phyloP scores from a whole-genome alignment of 1,140 invertebrate genomes.

The Aphelinus atriplicis region DNA sequence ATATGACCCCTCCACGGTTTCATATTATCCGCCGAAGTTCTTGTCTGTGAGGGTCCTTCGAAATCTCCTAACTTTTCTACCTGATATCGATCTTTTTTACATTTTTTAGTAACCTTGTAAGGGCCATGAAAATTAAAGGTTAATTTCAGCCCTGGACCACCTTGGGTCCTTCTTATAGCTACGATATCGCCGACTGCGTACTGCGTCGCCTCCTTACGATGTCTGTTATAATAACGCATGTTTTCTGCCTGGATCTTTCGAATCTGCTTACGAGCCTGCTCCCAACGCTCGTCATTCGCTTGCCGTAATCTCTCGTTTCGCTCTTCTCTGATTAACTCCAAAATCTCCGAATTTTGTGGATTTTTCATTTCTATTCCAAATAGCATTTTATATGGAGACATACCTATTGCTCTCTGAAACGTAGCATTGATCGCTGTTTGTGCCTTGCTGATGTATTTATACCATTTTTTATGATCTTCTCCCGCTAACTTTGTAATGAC shows the following conservation, averaged over 20 bases:
- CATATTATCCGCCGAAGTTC: not conserved
- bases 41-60: slow-evolving; percentile 24
- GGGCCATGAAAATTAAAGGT: slow-evolving; percentile 40
- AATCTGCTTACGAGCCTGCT: slow-evolving; percentile 48
- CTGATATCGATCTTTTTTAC: slow-evolving; percentile 40
- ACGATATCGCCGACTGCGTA: slow-evolving; percentile 46
- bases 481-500: slow-evolving; percentile 51
- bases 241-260: slow-evolving; percentile 52
- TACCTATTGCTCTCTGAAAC: slow-evolving; percentile 49
- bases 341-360: slow-evolving; percentile 42
- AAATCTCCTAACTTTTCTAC: slow-evolving; percentile 24
- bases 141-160: slow-evolving; percentile 40
- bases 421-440: slow-evolving; percentile 54
- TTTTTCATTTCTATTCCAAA: slow-evolving; percentile 15
- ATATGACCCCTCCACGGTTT: too few relatives aligned
- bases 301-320: not conserved
- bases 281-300: slow-evolving; percentile 43
- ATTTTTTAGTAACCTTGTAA: slow-evolving; percentile 30
- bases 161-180: slow-evolving; percentile 45
- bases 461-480: slow-evolving; percentile 50
- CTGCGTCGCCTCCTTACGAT: slow-evolving; percentile 37
- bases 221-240: slow-evolving; percentile 45
- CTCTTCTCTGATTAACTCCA: slow-evolving; percentile 38
- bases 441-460: slow-evolving; percentile 46
- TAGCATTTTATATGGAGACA: slow-evolving; percentile 53